Base-by-base conservation (phyloP, 2,113 vertebrate genomes). In the Ochotona princeps region DNA sequence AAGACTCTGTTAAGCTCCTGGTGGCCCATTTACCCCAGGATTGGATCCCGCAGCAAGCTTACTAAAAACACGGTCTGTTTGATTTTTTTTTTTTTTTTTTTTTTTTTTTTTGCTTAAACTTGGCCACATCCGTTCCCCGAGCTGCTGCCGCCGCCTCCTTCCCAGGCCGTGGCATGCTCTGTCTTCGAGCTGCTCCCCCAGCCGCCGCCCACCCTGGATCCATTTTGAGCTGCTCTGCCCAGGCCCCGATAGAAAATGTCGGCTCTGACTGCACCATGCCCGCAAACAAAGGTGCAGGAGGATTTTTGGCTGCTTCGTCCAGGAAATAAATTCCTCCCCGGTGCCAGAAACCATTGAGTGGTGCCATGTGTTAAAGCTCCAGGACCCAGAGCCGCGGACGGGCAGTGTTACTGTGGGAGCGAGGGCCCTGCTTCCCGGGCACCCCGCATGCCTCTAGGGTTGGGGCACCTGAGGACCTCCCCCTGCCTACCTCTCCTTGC, bases 241-340 rank as follows among this genome's bases (percentile, higher is more conserved):
- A 4, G 67, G 94, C 91, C 91, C 95, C 17, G 74, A 83, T 94
- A 97, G 96, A 97, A 96, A 97, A 97, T 96, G 96, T 96, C 96
- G 95, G 96, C 96, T 93, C 90, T 8, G 20, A 67, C 94, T 81
- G 82, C 82, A 92, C 93, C 79, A 66, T 26, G 93, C 93, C 86
- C 13, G 20, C 1, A 78, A 97, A 97, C 96, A 97, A 96, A 97
- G 96, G 96, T 97, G 95, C 96, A 89, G 93, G 95, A 95, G 21
- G 92, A 82, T 95, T 96, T 96, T 92, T 96, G 96, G 96, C 96
- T 93, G 95, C 95, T 92, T 95, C 18, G 74, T 95, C 96, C 94
- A 95, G 96, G 96, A 97, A 97, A 96, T 94, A 96, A 89, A 96
- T 96, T 95, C 96, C 93, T 95, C 90, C 75, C 74, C 0, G 20